Conservation (phyloP, 1,140 invertebrate genomes). For the Zaprionus inermis region DNA sequence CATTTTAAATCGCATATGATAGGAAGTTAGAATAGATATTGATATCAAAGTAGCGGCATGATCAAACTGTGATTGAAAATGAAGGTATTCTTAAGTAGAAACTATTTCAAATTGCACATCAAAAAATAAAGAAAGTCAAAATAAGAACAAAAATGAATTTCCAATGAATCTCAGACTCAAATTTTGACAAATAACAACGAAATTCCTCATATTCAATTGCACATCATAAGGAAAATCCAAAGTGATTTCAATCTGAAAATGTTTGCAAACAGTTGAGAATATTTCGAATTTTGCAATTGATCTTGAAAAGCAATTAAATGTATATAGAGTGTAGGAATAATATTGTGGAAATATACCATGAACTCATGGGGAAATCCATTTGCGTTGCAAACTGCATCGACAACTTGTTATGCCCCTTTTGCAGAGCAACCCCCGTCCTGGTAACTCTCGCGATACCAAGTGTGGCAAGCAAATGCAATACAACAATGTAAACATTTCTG, state of each 20-base stretch:
- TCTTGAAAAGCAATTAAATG: too few relatives aligned
- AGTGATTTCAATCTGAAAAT: background rate
- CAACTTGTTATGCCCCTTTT: constrained; percentile 12
- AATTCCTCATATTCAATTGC: background rate
- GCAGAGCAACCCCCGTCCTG: background rate
- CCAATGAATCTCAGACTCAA: background rate
- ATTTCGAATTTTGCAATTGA: background rate
- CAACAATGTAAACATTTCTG: constrained; percentile 60
- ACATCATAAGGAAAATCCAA: background rate
- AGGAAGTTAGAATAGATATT: too few relatives aligned
- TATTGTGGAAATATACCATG: background rate
- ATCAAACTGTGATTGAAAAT: too few relatives aligned
- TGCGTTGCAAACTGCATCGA: constrained; percentile 7
- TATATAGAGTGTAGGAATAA: background rate
- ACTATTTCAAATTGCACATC: too few relatives aligned
- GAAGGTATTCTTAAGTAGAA: too few relatives aligned
- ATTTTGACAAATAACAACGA: background rate
- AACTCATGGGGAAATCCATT: background rate
- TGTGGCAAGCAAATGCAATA: constrained; percentile 26
- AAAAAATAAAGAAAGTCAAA: background rate
- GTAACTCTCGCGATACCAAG: background rate
- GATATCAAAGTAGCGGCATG: too few relatives aligned
- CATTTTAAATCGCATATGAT: too few relatives aligned
- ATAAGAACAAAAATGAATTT: background rate
- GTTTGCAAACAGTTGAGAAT: background rate